Percentiles rank a stretch among this genome's conserved stretches.
Evolutionary conservation across 2,797 vertebrate species (phyloP).

Genomic region (Myiothlypis chrysogaster): DNA sequence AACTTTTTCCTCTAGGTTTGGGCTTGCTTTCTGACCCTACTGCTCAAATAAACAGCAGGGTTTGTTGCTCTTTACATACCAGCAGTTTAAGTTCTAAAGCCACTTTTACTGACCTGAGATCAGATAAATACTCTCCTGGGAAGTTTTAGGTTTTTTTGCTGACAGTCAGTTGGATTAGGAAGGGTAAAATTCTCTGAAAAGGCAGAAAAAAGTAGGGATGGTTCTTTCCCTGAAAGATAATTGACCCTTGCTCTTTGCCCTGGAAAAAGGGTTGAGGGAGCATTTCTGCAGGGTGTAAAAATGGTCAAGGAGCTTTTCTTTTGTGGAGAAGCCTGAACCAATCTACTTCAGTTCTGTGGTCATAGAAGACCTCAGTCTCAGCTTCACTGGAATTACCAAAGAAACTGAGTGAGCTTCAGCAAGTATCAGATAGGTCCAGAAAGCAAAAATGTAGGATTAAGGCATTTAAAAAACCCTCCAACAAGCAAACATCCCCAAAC

Average conservation of each 20-base stretch:
- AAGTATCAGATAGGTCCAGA: neutral
- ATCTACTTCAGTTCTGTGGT: neutral
- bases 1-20: neutral
- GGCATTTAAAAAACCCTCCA: neutral
- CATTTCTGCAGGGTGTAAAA: neutral
- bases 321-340: neutral
- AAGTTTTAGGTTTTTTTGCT: conserved; percentile 53
- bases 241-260: conserved; percentile 12
- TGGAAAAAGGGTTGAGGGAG: neutral
- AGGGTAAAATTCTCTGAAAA: neutral
- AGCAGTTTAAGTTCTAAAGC: conserved; percentile 51
- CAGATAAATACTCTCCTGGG: conserved; percentile 38
- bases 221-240: neutral
- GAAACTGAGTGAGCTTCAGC: neutral
- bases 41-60: conserved; percentile 33
- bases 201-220: neutral
- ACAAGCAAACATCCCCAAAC: no score
- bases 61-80: conserved; percentile 56
- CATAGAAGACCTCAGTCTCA: neutral
- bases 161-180: conserved; percentile 15
- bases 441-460: neutral
- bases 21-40: conserved; percentile 29
- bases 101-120: conserved; percentile 36
- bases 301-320: neutral
- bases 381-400: neutral